Base-by-base conservation (phyloP, 2,113 vertebrate species). In the Hystrix cristata region DNA sequence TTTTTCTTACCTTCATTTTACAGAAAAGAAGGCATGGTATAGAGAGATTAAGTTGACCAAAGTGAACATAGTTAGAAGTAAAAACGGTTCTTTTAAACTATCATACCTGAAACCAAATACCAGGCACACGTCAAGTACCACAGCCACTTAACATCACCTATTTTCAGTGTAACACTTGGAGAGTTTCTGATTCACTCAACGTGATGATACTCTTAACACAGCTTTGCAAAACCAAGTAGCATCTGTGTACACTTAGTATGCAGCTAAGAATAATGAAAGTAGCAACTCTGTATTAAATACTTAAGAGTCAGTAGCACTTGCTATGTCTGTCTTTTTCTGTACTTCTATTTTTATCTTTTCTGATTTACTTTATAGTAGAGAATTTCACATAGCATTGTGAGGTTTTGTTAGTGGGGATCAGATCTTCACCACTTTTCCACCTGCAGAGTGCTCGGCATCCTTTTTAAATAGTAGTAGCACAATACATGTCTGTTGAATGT, bases 341-440 rank as follows among this genome's bases (percentile, higher is more conserved):
- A 7, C 38, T 48, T 94, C 14, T 21, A 62, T 43, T 74, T 93
- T 94, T 88, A 25, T 85, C 38, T 90, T 83, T 89, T 89, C n/a
- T 79, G 29, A 69, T 43, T 91, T 86, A 57, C 25, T 91, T 46
- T 76, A 57, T 59, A 65, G 16, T 55, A 92, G n/a, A 83, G 34
- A 67, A 94, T 62, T 94, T 92, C 14, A 86, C 21, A 12, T 29
- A 38, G 23, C 3, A 51, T 53, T 84, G 7, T 23, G n/a, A 48
- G 14, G 7, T 71, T 92, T 65, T 65, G 46, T 93, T 18, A 43
- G 46, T 43, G 64, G 25, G 12, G 59, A 71, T 14, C 78, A 55
- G 9, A 51, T 55, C 27, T 78, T 80, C 27, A n/a, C 16, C 9
- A 19, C 31, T n/a, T 55, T 53, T 31, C 78, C 29, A 79, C 46